phyloP scores from a whole-genome alignment of 2,113 vertebrate species.

The Notiomystis cincta region DNA sequence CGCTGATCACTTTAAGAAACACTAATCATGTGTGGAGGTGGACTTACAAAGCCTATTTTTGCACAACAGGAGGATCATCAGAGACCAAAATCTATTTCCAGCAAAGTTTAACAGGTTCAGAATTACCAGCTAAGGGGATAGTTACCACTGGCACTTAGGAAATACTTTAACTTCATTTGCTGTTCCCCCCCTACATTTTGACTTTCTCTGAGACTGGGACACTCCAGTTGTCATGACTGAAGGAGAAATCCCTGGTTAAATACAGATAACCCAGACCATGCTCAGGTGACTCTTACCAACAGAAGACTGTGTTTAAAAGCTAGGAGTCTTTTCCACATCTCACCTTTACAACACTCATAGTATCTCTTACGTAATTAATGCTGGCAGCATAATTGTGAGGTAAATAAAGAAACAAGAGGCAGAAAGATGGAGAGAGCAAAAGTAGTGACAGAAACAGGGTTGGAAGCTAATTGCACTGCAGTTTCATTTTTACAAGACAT shows the following conservation, averaged over 20 bases:
- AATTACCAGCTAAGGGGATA: background rate
- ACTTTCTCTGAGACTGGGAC: background rate
- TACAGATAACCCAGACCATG: background rate
- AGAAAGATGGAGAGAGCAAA: background rate
- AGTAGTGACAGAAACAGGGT: background rate
- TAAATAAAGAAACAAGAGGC: background rate
- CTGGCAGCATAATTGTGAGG: background rate
- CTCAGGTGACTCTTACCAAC: background rate
- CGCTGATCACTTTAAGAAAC: background rate
- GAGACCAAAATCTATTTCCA: constrained; percentile 24
- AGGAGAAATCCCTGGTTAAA: background rate
- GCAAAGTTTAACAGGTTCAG: constrained; percentile 21
- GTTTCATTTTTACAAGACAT: background rate
- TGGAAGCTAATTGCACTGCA: background rate
- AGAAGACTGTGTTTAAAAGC: background rate
- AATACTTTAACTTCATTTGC: background rate
- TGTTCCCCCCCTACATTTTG: background rate
- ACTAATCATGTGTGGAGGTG: background rate
- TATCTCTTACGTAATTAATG: background rate
- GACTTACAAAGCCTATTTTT: constrained; percentile 7
- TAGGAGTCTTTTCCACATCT: background rate
- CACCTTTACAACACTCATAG: background rate
- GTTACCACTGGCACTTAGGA: background rate
- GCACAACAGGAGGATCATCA: background rate
- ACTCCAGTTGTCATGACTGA: background rate